A percentile compares a stretch with the other conserved stretches of the same genome.
Conservation (phyloP, 2,113 vertebrate genomes). For the Lepus europaeus region DNA sequence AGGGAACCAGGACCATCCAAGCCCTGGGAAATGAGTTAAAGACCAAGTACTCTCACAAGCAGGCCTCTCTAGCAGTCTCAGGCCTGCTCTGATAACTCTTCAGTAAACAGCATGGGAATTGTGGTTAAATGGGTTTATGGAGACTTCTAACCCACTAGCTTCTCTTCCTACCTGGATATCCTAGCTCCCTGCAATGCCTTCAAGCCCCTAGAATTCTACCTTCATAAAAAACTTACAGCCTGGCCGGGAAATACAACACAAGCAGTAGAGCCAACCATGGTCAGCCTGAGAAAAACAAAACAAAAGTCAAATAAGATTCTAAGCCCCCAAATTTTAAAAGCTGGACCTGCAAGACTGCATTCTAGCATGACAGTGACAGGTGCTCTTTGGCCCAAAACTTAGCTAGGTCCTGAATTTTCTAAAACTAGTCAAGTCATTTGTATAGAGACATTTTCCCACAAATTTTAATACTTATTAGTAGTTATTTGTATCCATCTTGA, state of each 20-base stretch:
- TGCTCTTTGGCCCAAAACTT: not conserved
- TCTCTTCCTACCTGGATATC: not conserved
- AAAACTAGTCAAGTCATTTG: not conserved
- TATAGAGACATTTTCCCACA: not conserved
- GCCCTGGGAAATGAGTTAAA: not conserved
- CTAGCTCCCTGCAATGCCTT: not conserved
- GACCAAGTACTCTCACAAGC: not conserved
- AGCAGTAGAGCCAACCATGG: not conserved
- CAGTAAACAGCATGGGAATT: not conserved
- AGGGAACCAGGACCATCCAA: not conserved
- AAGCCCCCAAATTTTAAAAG: not conserved
- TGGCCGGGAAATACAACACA: not conserved
- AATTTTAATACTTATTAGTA: slow-evolving; percentile 13
- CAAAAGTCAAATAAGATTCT: not conserved
- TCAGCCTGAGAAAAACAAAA: not conserved
- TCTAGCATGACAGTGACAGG: not conserved
- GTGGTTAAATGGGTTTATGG: not conserved
- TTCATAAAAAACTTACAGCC: slow-evolving; percentile 7
- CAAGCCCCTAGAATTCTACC: not conserved
- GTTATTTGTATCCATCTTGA: not conserved
- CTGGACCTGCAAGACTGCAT: not conserved
- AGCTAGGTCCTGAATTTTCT: not conserved
- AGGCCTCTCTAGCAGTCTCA: not conserved
- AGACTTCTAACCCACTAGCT: not conserved
- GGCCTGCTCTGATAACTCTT: not conserved